These are phyloP conservation scores for Eucriotettix oculatus DNA, from an alignment of 2,888 invertebrate genomes.

Conservation along the genomic window DNA sequence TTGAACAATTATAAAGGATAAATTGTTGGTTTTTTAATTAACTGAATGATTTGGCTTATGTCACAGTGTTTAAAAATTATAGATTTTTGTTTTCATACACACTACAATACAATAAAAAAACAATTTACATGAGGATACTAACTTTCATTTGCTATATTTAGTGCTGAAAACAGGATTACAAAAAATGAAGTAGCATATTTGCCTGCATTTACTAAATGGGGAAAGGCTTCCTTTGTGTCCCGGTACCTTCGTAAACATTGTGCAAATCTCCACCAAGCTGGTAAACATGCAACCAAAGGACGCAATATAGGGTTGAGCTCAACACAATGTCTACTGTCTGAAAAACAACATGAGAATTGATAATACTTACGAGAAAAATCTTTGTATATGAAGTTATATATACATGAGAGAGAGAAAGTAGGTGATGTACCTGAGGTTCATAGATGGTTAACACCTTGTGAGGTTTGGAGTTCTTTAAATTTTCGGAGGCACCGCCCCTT, in stretches of 20 bases:
- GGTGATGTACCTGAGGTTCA: too few relatives aligned
- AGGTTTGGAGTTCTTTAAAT: too few relatives aligned
- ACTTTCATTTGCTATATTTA: constrained; percentile 29
- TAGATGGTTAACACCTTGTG: too few relatives aligned
- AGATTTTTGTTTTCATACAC: too few relatives aligned
- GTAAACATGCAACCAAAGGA: constrained; percentile 58
- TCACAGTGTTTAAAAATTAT: too few relatives aligned
- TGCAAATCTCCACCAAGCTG: constrained; percentile 72
- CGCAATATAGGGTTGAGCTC: constrained; percentile 30
- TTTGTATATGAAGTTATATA: neutral
- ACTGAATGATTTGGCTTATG: too few relatives aligned
- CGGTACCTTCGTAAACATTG: constrained; percentile 70
- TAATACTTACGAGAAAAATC: neutral
- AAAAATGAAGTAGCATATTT: constrained; percentile 64
- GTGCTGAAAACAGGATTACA: constrained; percentile 41
- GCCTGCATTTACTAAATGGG: constrained; percentile 70
- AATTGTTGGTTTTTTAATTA: too few relatives aligned
- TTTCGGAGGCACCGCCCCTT: too few relatives aligned
- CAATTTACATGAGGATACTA: constrained; percentile 10
- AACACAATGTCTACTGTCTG: constrained; percentile 33
- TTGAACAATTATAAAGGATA: too few relatives aligned
- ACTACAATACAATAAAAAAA: too few relatives aligned
- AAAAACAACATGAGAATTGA: constrained; percentile 1
- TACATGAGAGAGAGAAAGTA: too few relatives aligned
- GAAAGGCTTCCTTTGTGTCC: constrained; percentile 60